These are phyloP conservation scores for Philypnodon macrostomus DNA, from an alignment of 2,797 vertebrate species.

Conservation along the genomic window DNA sequence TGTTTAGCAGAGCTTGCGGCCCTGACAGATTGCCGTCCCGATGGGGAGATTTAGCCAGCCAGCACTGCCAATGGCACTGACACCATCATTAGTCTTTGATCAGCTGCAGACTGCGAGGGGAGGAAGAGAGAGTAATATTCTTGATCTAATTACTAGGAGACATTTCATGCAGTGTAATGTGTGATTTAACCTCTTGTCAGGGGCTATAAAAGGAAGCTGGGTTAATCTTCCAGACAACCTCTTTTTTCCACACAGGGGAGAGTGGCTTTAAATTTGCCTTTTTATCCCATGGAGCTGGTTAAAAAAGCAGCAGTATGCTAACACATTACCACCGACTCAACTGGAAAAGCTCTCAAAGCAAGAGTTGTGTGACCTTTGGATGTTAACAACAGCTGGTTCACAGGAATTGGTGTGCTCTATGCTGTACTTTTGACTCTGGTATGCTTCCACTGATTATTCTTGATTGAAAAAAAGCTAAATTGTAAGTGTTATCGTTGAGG, in stretches of 20 bases:
- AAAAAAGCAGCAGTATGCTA: conserved; percentile 44
- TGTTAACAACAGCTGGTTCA: conserved; percentile 58
- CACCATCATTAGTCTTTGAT: conserved; percentile 79
- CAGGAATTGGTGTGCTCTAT: conserved; percentile 34
- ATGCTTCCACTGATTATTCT: conserved; percentile 52
- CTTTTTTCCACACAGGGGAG: conserved; percentile 70
- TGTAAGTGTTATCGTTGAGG: conserved; percentile 64
- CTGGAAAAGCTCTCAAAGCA: conserved; percentile 58
- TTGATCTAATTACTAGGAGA: conserved; percentile 82
- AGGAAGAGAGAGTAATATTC: conserved; percentile 76
- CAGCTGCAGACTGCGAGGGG: conserved; percentile 69
- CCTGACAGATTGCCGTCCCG: conserved; percentile 73
- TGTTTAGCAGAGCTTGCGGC: conserved; percentile 61
- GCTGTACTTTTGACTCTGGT: conserved; percentile 56
- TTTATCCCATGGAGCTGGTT: conserved; percentile 54
- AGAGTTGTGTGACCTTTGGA: conserved; percentile 67
- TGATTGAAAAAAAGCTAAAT: conserved; percentile 67
- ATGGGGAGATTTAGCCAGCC: conserved; percentile 71
- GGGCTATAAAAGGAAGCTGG: conserved; percentile 83
- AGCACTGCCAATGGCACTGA: conserved; percentile 68
- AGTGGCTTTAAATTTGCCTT: conserved; percentile 62
- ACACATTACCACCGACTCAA: conserved; percentile 43
- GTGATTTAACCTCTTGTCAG: conserved; percentile 82
- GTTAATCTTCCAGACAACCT: conserved; percentile 81
- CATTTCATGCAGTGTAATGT: conserved; percentile 78